Evolutionary conservation across 2,113 vertebrate genomes (phyloP).

Genomic region (Protobothrops flavoviridis): DNA sequence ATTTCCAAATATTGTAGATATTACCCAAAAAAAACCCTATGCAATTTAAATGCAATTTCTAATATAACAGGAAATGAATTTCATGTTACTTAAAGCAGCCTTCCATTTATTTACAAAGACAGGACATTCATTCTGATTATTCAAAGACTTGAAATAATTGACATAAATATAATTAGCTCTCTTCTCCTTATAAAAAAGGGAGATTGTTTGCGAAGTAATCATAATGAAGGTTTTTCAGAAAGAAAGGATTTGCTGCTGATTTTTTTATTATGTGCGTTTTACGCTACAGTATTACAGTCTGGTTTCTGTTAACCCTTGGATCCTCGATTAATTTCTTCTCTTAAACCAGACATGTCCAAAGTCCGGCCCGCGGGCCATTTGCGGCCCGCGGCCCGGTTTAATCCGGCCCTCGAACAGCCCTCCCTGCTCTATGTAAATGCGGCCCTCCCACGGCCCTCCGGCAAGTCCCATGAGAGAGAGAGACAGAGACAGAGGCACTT

Average conservation of each 20-base stretch:
- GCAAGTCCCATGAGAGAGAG: no score
- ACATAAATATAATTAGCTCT: not conserved
- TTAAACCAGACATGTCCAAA: no score
- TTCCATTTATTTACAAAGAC: not conserved
- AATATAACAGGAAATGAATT: not conserved
- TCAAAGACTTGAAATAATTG: not conserved
- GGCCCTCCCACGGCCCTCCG: no score
- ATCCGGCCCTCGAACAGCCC: no score
- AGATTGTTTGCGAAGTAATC: not conserved
- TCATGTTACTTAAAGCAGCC: not conserved
- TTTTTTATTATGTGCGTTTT: not conserved
- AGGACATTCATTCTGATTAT: not conserved
- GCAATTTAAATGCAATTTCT: not conserved
- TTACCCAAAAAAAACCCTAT: not conserved
- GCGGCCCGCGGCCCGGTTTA: no score
- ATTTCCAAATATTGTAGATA: not conserved
- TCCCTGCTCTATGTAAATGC: no score
- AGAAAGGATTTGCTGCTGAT: not conserved
- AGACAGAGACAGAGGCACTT: no score
- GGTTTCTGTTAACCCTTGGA: not conserved
- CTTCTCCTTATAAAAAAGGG: not conserved
- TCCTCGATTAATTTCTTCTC: not conserved
- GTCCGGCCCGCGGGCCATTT: no score
- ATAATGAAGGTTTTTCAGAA: not conserved
- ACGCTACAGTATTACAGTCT: not conserved